These are phyloP conservation scores for Drosophila putrida DNA, from an alignment of 2,888 invertebrate species.

Conservation along the genomic window DNA sequence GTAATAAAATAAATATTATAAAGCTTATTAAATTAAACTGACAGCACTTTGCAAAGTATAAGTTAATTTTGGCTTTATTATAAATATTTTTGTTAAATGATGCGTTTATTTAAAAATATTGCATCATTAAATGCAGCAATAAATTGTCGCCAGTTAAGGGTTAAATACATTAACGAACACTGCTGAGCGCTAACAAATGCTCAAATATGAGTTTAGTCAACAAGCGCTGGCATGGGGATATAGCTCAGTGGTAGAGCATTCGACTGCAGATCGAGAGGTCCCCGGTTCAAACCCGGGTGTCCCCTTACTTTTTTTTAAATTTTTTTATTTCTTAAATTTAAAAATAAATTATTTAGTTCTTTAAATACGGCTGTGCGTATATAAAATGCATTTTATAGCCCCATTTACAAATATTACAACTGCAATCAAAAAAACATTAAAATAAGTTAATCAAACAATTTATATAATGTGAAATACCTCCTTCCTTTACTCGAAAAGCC, in stretches of 20 bases:
- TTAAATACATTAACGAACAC: not conserved
- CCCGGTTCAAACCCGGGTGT: slow-evolving; percentile 81
- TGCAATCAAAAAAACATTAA: not conserved
- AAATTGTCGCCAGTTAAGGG: not conserved
- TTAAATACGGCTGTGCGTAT: not conserved
- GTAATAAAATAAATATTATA: no score
- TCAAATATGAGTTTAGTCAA: slow-evolving; percentile 8
- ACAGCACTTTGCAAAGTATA: no score
- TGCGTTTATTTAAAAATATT: slow-evolving; percentile 5
- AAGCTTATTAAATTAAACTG: no score
- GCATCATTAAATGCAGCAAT: slow-evolving; percentile 5
- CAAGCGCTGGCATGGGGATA: slow-evolving; percentile 59
- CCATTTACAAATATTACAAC: not conserved
- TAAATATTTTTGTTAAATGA: not conserved
- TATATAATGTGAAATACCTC: not conserved
- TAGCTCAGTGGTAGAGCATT: slow-evolving; percentile 82
- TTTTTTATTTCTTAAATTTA: slow-evolving; percentile 1
- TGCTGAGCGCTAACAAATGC: not conserved
- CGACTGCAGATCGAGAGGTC: slow-evolving; percentile 82
- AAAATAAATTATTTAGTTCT: not conserved
- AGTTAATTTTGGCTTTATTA: no score
- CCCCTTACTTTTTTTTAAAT: slow-evolving; percentile 59
- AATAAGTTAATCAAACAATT: not conserved
- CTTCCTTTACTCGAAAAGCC: not conserved
- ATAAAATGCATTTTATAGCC: not conserved